These are phyloP conservation scores for Enteromius argenteus DNA, from an alignment of 2,797 vertebrate genomes.

Conservation along the genomic window DNA sequence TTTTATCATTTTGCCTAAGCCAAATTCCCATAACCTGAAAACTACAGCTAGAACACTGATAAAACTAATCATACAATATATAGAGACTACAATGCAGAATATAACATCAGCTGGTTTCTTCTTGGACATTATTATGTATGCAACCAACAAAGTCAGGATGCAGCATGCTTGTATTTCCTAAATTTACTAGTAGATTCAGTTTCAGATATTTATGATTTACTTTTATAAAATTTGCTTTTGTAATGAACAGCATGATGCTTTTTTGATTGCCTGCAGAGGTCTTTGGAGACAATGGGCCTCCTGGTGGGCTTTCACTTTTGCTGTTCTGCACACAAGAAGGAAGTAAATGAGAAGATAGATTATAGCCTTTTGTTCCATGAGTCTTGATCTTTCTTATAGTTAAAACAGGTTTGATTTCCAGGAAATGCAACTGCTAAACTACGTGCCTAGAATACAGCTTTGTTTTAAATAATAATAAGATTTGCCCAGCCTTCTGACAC, in stretches of 20 bases:
- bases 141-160: not conserved
- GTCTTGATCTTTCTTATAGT: not conserved
- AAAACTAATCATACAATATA: not conserved
- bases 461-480: not conserved
- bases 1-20: not conserved
- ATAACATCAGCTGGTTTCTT: not conserved
- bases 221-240: conserved; percentile 20
- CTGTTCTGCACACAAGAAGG: not conserved
- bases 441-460: not conserved
- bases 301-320: conserved; percentile 26
- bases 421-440: not conserved
- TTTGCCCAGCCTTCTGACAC: not conserved
- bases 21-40: conserved; percentile 27
- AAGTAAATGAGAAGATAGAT: conserved; percentile 21
- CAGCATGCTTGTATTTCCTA: not conserved
- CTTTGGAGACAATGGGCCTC: conserved; percentile 13
- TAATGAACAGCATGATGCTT: conserved; percentile 23
- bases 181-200: not conserved
- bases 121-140: too few relatives aligned
- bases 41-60: not conserved
- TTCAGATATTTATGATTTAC: conserved; percentile 33
- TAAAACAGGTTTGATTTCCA: not conserved
- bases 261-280: conserved; percentile 16
- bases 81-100: not conserved
- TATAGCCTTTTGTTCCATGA: not conserved